Evolutionary conservation across 2,113 vertebrate genomes (phyloP).

Genomic region (Elephas maximus): DNA sequence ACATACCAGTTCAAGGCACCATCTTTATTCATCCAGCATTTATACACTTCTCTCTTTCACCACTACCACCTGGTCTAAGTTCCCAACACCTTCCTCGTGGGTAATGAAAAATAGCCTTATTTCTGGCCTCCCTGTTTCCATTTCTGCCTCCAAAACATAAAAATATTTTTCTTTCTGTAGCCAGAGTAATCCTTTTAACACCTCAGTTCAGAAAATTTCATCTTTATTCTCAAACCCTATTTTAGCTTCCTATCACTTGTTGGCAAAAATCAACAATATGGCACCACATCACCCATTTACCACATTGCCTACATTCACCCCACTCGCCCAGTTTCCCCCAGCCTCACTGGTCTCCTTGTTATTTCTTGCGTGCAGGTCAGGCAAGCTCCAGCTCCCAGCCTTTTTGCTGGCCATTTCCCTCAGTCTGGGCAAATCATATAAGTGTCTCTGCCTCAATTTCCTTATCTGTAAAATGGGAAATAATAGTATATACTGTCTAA

Average conservation of each 20-base stretch:
- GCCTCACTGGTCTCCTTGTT: background rate
- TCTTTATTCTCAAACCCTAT: background rate
- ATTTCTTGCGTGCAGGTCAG: background rate
- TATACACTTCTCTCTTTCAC: background rate
- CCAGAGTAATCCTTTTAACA: background rate
- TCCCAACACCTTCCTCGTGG: background rate
- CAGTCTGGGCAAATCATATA: background rate
- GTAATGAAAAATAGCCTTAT: background rate
- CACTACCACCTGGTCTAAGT: background rate
- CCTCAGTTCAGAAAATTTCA: background rate
- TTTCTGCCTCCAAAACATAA: background rate
- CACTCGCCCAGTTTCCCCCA: background rate
- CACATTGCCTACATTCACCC: background rate
- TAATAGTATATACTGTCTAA: background rate
- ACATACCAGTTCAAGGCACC: background rate
- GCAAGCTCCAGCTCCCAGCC: background rate
- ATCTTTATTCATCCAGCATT: background rate
- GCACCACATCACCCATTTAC: accelerated
- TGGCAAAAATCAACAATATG: background rate
- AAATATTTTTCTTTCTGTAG: background rate
- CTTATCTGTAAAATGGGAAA: background rate
- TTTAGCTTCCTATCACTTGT: background rate
- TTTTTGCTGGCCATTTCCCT: background rate
- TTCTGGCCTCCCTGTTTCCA: background rate
- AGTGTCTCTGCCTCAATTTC: background rate